Evolutionary conservation across 2,888 invertebrate species (phyloP).

Genomic region (Papilio protenor): DNA sequence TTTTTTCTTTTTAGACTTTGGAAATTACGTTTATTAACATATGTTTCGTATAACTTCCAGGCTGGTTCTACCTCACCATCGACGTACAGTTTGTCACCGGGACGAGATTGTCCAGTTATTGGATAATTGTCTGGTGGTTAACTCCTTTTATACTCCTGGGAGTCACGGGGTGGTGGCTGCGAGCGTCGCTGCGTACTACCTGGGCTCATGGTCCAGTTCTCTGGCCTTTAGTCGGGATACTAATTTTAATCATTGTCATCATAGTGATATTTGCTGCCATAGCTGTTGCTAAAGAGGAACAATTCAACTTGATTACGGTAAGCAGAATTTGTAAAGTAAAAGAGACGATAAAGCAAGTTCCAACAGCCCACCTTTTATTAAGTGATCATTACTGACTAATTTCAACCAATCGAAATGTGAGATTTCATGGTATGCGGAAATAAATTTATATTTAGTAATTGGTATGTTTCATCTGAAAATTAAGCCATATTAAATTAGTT

Average conservation of each 20-base stretch:
- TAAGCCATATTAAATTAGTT: not conserved
- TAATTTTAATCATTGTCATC: conserved; percentile 65
- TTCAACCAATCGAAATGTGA: not conserved
- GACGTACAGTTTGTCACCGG: conserved; percentile 78
- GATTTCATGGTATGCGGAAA: not conserved
- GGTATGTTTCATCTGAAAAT: not conserved
- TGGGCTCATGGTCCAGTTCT: conserved; percentile 62
- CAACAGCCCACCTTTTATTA: not conserved
- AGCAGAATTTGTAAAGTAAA: conserved; percentile 49
- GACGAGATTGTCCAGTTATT: conserved; percentile 66
- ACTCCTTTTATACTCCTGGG: conserved; percentile 69
- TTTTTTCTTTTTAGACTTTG: not conserved
- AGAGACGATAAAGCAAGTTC: not conserved
- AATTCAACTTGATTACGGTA: conserved; percentile 75
- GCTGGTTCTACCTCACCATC: conserved; percentile 70
- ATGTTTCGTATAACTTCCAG: conserved; percentile 57
- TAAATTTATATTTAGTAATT: not conserved
- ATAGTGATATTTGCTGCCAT: conserved; percentile 72
- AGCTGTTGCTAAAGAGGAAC: conserved; percentile 77
- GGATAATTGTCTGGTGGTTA: conserved; percentile 72
- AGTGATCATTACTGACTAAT: not conserved
- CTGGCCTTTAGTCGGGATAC: conserved; percentile 72
- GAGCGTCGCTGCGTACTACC: conserved; percentile 60
- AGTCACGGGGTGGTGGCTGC: conserved; percentile 76
- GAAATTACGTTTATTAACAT: no score